phyloP scores from a whole-genome alignment of 2,797 vertebrate species.

The Pipistrellus pygmaeus region DNA sequence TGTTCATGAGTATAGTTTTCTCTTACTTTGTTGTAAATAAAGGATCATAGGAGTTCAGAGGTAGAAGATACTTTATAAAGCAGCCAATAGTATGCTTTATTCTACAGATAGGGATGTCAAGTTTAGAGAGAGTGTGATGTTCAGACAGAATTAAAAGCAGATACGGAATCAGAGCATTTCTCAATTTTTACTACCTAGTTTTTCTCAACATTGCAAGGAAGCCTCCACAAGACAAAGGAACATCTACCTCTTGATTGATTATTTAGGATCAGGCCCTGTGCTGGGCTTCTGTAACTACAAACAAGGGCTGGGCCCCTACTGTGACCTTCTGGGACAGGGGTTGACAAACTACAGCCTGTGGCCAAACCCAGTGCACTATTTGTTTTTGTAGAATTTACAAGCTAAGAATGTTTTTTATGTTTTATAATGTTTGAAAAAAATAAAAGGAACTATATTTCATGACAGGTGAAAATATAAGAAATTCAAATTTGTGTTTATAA shows the following conservation, averaged over 20 bases:
- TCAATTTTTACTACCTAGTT: background rate
- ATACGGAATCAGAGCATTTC: background rate
- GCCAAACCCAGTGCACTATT: too few species aligned
- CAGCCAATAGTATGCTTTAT: background rate
- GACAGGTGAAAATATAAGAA: background rate
- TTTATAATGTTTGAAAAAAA: background rate
- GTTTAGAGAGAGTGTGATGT: background rate
- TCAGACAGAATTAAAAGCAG: background rate
- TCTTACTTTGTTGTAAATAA: background rate
- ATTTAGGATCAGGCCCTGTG: background rate
- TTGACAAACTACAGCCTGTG: background rate
- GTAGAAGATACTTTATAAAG: background rate
- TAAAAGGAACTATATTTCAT: background rate
- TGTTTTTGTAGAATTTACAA: background rate
- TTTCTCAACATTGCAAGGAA: background rate
- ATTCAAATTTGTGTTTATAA: background rate
- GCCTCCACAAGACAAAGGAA: background rate
- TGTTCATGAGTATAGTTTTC: background rate
- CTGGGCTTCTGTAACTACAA: background rate
- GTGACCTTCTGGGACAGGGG: background rate
- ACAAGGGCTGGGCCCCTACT: background rate
- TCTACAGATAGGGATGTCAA: too few species aligned
- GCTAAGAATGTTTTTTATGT: background rate
- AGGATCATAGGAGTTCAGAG: background rate
- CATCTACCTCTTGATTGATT: background rate